phyloP scores from a whole-genome alignment of 35 echinoderm and acorn worm species.

The Lytechinus pictus region DNA sequence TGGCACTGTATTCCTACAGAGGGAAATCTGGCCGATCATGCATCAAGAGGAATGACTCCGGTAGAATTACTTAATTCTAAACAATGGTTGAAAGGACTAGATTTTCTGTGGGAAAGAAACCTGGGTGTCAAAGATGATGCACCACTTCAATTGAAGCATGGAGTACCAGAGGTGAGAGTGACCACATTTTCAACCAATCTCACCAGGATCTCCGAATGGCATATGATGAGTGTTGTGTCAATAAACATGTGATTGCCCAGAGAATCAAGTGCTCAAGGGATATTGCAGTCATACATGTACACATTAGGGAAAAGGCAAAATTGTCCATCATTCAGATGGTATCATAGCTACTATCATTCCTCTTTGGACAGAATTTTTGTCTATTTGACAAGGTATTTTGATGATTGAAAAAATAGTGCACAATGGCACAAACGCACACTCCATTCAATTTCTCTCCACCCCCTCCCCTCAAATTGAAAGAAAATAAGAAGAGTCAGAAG shows the following conservation, averaged over 20 bases:
- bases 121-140: neutral
- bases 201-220: conserved; percentile 44
- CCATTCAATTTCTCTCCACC: too few species aligned
- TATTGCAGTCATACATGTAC: neutral
- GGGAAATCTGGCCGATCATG: conserved; percentile 71
- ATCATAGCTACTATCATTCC: too few species aligned
- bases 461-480: too few species aligned
- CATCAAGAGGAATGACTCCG: conserved; percentile 63
- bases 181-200: conserved; percentile 1
- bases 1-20: conserved; percentile 69
- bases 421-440: too few species aligned
- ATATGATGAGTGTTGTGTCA: conserved; percentile 35
- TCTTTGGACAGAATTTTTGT: too few species aligned
- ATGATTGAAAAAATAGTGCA: too few species aligned
- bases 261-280: neutral
- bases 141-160: neutral
- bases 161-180: conserved; percentile 35
- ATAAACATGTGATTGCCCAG: neutral
- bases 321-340: neutral
- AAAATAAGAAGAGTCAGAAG: too few species aligned
- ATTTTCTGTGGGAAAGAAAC: conserved; percentile 49
- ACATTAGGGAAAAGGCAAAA: neutral
- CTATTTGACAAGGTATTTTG: too few species aligned
- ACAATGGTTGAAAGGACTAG: conserved; percentile 66
- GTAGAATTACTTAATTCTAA: neutral